Percentiles rank a stretch among this genome's conserved stretches.
Conservation (phyloP, 2,888 invertebrate genomes). For the Drosophila quinaria region DNA sequence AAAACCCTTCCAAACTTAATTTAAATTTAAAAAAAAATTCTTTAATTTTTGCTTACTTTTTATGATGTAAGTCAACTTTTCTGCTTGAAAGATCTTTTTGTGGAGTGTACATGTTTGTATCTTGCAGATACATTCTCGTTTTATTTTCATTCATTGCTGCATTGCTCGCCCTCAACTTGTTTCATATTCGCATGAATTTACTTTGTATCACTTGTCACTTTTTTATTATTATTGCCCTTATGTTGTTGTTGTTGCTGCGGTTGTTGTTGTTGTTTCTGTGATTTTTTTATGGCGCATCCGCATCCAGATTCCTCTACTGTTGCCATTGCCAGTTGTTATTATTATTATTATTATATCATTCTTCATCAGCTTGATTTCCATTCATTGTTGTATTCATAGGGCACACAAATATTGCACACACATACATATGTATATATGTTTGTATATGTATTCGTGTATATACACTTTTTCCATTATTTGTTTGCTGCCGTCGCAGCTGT, state of each 20-base stretch:
- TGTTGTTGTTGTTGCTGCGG: conserved; percentile 21
- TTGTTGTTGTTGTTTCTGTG: conserved; percentile 53
- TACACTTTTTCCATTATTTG: conserved; percentile 77
- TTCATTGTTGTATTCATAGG: conserved; percentile 79
- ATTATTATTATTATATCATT: conserved; percentile 80
- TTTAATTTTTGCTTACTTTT: too few species aligned
- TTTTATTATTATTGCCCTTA: conserved; percentile 72
- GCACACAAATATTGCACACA: conserved; percentile 29
- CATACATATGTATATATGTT: background rate
- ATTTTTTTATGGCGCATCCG: conserved; percentile 79
- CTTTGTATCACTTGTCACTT: conserved; percentile 83
- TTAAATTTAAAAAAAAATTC: too few species aligned
- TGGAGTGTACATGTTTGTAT: background rate
- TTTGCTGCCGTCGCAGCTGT: conserved; percentile 75
- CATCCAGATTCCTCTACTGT: conserved; percentile 36
- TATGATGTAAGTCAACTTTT: too few species aligned
- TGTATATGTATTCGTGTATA: background rate
- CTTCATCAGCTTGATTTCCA: conserved; percentile 80
- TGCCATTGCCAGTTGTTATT: conserved; percentile 29
- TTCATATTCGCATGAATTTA: conserved; percentile 81
- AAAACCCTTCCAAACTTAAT: background rate
- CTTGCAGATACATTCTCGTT: conserved; percentile 7
- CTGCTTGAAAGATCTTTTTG: background rate
- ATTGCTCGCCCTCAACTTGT: conserved; percentile 46
- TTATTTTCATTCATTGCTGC: conserved; percentile 67